A percentile compares a stretch with the other conserved stretches of the same genome.
Evolutionary conservation across 2,113 vertebrate genomes (phyloP).

Genomic region (Pedionomus torquatus): DNA sequence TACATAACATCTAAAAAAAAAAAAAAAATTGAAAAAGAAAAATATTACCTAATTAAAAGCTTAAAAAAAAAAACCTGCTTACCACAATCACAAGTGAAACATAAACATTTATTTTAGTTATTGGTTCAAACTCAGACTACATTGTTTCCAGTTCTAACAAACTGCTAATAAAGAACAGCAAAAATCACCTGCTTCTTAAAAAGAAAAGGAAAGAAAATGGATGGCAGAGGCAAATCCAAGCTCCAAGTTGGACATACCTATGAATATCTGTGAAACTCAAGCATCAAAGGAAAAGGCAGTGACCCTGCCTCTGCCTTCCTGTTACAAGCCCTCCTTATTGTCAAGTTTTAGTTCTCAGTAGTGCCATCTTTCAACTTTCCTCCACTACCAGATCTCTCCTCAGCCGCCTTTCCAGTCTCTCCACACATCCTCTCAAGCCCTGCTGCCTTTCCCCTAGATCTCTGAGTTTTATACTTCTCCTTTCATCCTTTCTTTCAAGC

Average conservation of each 20-base stretch:
- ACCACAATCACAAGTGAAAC: not conserved
- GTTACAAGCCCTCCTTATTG: not conserved
- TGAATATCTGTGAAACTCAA: not conserved
- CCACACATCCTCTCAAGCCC: not conserved
- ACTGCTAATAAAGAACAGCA: not conserved
- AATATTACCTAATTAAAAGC: not conserved
- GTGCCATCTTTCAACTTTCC: not conserved
- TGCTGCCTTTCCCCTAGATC: not conserved
- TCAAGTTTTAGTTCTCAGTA: not conserved
- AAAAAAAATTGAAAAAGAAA: fast-evolving
- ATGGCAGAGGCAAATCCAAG: not conserved
- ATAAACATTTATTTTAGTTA: not conserved
- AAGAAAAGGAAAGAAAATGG: not conserved
- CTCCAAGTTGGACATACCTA: not conserved
- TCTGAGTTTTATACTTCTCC: not conserved
- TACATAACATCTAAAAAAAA: not conserved
- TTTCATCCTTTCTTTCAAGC: not conserved
- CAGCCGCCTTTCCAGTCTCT: not conserved
- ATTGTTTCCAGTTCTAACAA: not conserved
- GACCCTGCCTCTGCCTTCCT: not conserved
- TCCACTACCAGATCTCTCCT: not conserved
- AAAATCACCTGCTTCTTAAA: not conserved
- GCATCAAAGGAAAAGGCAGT: not conserved
- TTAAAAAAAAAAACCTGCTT: not conserved
- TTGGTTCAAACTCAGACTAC: not conserved